These are phyloP conservation scores for Phasianus colchicus DNA, from an alignment of 2,113 vertebrate genomes.

Conservation along the genomic window DNA sequence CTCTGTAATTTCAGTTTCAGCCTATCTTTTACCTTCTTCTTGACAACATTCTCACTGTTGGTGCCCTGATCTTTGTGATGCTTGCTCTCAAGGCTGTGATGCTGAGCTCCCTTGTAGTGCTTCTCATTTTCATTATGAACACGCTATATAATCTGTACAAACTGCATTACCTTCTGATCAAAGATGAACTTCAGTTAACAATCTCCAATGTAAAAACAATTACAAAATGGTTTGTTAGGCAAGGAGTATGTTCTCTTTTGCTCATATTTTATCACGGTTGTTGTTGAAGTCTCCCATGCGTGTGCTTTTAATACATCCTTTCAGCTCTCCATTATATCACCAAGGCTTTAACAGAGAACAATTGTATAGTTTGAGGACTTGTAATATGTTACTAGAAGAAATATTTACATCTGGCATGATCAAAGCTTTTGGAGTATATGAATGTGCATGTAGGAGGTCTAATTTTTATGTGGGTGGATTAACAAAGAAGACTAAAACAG, in stretches of 20 bases:
- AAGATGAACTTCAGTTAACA: neutral
- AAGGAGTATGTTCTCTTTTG: constrained; percentile 16
- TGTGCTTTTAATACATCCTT: constrained; percentile 5
- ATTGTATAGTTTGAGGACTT: constrained; percentile 43
- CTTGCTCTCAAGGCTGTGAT: neutral
- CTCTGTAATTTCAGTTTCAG: neutral
- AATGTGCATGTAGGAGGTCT: constrained; percentile 51
- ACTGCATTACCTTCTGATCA: neutral
- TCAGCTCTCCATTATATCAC: constrained; percentile 14
- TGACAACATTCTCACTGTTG: neutral
- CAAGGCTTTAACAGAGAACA: constrained; percentile 27
- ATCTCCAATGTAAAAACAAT: neutral
- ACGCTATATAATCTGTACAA: neutral
- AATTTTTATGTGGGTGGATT: constrained; percentile 55
- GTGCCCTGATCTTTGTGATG: neutral
- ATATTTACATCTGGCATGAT: constrained; percentile 59
- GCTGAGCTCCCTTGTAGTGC: neutral
- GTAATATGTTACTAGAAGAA: constrained; percentile 47
- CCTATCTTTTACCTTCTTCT: neutral
- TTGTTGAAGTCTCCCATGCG: neutral
- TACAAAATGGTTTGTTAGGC: neutral
- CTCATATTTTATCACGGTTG: neutral
- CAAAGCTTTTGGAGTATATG: constrained; percentile 47
- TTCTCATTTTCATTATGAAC: constrained; percentile 1
- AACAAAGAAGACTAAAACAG: constrained; percentile 61